A percentile compares a stretch with the other conserved stretches of the same genome.
Conservation (phyloP, 1,140 invertebrate genomes). For the Tribolium madens region DNA sequence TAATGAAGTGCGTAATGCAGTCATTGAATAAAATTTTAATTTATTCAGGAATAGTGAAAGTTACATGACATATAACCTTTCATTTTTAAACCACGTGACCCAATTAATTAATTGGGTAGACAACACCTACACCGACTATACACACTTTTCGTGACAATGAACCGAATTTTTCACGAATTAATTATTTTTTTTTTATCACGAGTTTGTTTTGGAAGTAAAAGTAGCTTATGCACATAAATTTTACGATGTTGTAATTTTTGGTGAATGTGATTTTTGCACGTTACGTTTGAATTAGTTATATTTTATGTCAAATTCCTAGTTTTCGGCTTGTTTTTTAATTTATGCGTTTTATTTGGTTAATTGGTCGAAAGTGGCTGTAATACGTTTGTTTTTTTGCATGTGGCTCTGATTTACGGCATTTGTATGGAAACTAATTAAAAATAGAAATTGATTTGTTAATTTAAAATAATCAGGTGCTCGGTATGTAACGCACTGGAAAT, state of each 20-base stretch:
- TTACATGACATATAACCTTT: background rate
- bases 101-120: background rate
- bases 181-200: background rate
- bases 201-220: background rate
- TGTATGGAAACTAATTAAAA: background rate
- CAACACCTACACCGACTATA: no score
- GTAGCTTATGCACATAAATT: background rate
- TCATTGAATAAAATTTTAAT: background rate
- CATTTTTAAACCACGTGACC: background rate
- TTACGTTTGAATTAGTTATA: background rate
- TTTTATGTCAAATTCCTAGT: background rate
- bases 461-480: no score
- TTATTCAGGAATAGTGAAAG: background rate
- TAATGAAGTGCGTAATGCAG: background rate
- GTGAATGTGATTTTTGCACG: background rate
- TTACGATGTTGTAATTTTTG: background rate
- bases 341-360: background rate
- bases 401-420: background rate
- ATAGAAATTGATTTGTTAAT: background rate
- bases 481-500: no score
- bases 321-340: background rate
- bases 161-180: background rate
- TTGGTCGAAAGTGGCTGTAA: background rate
- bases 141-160: background rate
- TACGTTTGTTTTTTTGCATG: background rate